Percentiles rank a stretch among this genome's conserved stretches.
These are phyloP conservation scores for Brachymystax lenok DNA, from an alignment of 2,797 vertebrate species.

Conservation along the genomic window DNA sequence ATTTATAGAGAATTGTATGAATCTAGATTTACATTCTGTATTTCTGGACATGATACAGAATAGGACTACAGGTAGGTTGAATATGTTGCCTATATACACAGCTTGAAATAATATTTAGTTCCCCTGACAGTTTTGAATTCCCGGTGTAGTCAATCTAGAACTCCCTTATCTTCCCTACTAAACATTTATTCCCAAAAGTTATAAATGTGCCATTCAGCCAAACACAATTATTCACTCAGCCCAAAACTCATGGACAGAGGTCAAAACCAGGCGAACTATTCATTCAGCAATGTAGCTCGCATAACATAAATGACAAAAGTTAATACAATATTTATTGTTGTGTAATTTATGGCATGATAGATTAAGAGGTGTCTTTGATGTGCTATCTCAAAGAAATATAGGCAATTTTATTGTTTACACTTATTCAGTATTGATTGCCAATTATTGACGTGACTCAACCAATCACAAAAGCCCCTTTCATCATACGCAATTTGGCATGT, in stretches of 20 bases:
- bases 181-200: background rate
- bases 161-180: background rate
- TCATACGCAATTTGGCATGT: background rate
- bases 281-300: constrained; percentile 22
- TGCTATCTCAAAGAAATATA: constrained; percentile 69
- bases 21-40: background rate
- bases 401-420: too few relatives aligned
- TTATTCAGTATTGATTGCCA: too few relatives aligned
- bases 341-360: constrained; percentile 82
- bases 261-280: constrained; percentile 31
- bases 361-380: constrained; percentile 87
- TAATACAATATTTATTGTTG: constrained; percentile 76
- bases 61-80: background rate
- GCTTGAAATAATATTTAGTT: background rate
- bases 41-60: background rate
- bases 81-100: background rate
- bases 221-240: background rate
- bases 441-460: background rate
- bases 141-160: background rate
- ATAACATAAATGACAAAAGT: constrained; percentile 25
- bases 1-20: background rate
- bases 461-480: background rate
- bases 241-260: background rate
- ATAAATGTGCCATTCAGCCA: background rate
- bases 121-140: background rate